Evolutionary conservation across 2,113 vertebrate genomes (phyloP), one percentile per base, ranked within the genome.

Genomic region (Podarcis cretensis): DNA sequence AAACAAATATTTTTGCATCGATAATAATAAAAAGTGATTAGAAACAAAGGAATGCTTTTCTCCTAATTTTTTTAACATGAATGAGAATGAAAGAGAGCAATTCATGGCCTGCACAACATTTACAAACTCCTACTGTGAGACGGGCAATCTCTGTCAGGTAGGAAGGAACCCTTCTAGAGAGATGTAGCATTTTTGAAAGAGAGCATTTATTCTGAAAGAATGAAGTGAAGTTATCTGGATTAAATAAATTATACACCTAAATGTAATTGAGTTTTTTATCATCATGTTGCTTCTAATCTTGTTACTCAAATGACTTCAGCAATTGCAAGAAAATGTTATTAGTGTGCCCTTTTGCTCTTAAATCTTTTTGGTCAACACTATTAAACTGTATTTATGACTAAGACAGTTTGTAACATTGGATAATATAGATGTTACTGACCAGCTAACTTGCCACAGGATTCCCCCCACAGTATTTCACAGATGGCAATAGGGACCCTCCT

Each of bases 171-270:
- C 5, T 1, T 75, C 6, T 16, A 18, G 2, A 86, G 32, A 88
- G 25, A 90, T 57, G 10, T 73, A 2, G 63, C 14, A 79, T 18
- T 43, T 20, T 16, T 27, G 37, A 90, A 80, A 79, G 48, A 48
- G 7, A 88, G 10, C 78, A 83, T n/a, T 54, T 25, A 89, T 76
- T 82, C 48, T 65, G 40, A 89, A 77, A 86, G 23, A 84, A 80
- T 43, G 18, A 43, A 83, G 27, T 2, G 18, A 83, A 76, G 35
- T 6, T 78, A 79, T 81, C 43, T n/a, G 65, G 79, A 32, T 65
- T 87, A 18, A 40, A 69, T 63, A 18, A 40, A 69, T 63, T 48
- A 75, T 4, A 82, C 0, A 32, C 76, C 27, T 69, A 48, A 18
- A n/a, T 85, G 8, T 13, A 75, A 63, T 74, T 74, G n/a, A 13